Base-by-base conservation (phyloP, 1,140 invertebrate species). In the Drosophila pachea region DNA sequence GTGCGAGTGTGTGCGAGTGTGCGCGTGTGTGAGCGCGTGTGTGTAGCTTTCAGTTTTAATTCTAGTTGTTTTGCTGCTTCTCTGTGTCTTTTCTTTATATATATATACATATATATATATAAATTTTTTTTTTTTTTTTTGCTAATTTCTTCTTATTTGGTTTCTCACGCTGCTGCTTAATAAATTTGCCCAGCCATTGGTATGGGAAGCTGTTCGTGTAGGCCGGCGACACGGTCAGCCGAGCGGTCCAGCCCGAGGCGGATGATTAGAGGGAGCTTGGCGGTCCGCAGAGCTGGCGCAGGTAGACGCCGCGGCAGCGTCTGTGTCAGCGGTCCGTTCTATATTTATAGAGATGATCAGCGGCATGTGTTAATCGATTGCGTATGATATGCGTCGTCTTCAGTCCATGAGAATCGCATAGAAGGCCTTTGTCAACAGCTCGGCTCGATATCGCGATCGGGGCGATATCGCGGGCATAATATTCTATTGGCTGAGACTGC, bases 161-260 rank as follows among this genome's bases (percentile, higher is more conserved):
- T 45, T 69, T 69, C 67, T 69, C 67, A 69, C 67, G 67, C 61
- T 69, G 58, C 40, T 74, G 31, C 65, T 69, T 54, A 60, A 78
- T 78, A 55, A 62, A 67, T 75, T 50, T 47, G 48, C 58, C 8
- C 36, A 29, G 9, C 60, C 50, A 42, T 54, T 68, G 42, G 45
- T 12, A 53, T 53, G 49, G 40, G 7, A 38, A 49, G 40, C 40
- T 56, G 31, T 43, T 14, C 35, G 43, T 38, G 8, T 48, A 56
- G 60, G 31, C 16, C 42, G 48, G 16, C 50, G 36, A 68, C 38
- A 52, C 12, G 16, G 47, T 11, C 36, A 16, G 47, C 16, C 42
- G 55, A 8, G 48, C 35, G 6, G 45, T 2, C 53, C 4, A 31
- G 12, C n/a, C n/a, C 12, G 8, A 45, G 11, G 54, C 29, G 7